phyloP scores from a whole-genome alignment of 2,113 vertebrate species.

The Canis aureus region DNA sequence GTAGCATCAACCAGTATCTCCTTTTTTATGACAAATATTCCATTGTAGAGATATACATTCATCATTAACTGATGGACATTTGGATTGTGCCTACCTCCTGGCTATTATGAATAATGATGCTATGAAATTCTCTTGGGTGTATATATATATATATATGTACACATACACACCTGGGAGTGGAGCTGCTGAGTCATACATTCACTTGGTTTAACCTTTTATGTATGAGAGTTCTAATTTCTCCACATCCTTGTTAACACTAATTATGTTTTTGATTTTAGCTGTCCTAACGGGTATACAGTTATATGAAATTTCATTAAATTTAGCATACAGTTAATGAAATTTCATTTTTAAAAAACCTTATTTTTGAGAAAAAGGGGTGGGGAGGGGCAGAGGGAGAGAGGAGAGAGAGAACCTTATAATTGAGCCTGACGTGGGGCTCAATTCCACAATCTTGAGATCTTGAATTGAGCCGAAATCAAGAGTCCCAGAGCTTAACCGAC shows the following conservation, averaged over 20 bases:
- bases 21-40: background rate
- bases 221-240: background rate
- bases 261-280: slow-evolving; percentile 6
- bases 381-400: too few species aligned
- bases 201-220: background rate
- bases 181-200: background rate
- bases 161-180: background rate
- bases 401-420: background rate
- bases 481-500: background rate
- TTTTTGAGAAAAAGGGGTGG: too few species aligned
- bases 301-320: background rate
- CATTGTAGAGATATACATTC: background rate
- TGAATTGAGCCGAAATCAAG: too few species aligned
- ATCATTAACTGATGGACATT: background rate
- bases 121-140: background rate
- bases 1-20: background rate
- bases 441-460: too few species aligned
- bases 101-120: background rate
- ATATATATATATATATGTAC: too few species aligned
- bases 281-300: background rate
- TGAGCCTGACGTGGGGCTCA: too few species aligned
- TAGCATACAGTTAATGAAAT: background rate
- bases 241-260: background rate
- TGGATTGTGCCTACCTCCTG: slow-evolving; percentile 9
- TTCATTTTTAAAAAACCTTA: background rate